These are phyloP conservation scores for Patiria pectinifera DNA, from an alignment of 53 echinoderm and acorn worm species.

Conservation along the genomic window DNA sequence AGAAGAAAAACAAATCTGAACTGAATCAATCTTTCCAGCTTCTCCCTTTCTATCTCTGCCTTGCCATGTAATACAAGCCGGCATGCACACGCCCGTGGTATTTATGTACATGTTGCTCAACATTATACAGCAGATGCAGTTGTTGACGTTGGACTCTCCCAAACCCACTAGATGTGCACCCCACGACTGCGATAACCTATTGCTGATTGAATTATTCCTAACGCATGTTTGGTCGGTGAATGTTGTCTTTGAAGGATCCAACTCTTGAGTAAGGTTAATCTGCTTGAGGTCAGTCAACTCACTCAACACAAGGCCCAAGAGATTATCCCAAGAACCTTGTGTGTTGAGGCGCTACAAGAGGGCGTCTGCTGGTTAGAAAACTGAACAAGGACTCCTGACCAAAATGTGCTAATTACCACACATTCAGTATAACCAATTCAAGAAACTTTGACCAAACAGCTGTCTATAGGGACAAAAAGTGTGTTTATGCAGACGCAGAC, in stretches of 20 bases:
- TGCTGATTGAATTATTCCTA: neutral
- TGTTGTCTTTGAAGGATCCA: neutral
- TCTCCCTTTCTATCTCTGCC: too few species aligned
- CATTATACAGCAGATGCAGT: too few species aligned
- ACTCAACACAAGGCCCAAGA: neutral
- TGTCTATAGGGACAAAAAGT: neutral
- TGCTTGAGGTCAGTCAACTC: slow-evolving; percentile 1
- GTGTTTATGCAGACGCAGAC: neutral
- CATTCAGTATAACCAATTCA: neutral
- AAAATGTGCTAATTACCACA: slow-evolving; percentile 11
- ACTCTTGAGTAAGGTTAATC: slow-evolving; percentile 1
- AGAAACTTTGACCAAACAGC: neutral
- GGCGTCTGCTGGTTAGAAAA: neutral
- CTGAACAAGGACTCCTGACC: neutral
- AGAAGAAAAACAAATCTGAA: too few species aligned
- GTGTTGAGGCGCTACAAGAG: neutral
- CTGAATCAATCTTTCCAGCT: too few species aligned
- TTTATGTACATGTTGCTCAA: too few species aligned
- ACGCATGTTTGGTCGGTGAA: neutral
- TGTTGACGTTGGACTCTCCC: neutral
- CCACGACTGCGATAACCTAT: neutral
- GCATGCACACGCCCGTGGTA: too few species aligned
- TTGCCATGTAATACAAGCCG: too few species aligned
- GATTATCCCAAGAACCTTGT: neutral
- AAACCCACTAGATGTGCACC: neutral